Conservation (phyloP, 2,888 invertebrate species). For the Callyntrura guangdongensis region DNA sequence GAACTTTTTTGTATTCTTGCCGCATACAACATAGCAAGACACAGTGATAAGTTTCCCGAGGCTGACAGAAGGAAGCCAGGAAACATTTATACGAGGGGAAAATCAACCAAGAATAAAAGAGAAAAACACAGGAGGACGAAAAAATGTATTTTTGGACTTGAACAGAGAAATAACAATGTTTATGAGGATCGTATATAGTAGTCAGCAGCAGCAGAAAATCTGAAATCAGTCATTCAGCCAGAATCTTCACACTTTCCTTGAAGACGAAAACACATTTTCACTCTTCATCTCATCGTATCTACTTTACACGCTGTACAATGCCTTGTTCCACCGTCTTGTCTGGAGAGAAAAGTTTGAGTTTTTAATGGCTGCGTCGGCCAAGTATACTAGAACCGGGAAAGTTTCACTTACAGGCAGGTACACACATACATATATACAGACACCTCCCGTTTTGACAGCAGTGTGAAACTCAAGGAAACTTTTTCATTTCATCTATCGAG, state of each 20-base stretch:
- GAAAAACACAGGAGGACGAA: no score
- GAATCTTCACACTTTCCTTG: conserved; percentile 9
- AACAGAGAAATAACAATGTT: conserved; percentile 30
- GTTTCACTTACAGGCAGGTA: background rate
- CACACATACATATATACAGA: no score
- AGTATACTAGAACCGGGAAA: conserved; percentile 31
- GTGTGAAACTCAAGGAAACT: background rate
- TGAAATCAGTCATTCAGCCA: conserved; percentile 15
- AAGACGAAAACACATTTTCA: background rate
- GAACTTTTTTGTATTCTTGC: conserved; percentile 55
- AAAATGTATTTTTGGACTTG: conserved; percentile 15
- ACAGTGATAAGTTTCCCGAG: conserved; percentile 53
- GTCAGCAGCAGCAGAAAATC: background rate
- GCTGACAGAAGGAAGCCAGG: background rate
- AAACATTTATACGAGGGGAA: background rate
- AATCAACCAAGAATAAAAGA: background rate
- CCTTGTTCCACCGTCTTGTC: background rate
- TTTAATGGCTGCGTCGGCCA: background rate
- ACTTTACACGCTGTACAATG: background rate
- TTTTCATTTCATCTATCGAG: conserved; percentile 32
- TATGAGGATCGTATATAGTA: conserved; percentile 16
- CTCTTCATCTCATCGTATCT: background rate
- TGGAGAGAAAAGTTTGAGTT: background rate
- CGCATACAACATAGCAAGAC: conserved; percentile 48
- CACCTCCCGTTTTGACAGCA: background rate